These are phyloP conservation scores for Cherax destructor DNA, from an alignment of 1,140 invertebrate genomes.

Conservation along the genomic window DNA sequence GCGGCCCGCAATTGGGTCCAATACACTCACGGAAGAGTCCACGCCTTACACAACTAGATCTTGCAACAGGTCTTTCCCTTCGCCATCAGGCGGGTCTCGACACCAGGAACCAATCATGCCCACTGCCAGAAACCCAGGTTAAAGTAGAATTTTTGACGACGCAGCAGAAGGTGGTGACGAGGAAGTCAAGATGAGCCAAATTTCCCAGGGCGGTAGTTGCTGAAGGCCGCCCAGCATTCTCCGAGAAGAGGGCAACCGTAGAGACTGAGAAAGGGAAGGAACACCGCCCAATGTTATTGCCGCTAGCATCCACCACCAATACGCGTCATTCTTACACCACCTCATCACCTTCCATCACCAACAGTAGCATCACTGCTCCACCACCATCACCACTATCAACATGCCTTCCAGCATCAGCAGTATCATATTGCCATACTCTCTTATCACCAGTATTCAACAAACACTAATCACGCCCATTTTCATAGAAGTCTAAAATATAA, in stretches of 20 bases:
- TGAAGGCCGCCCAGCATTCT: conserved; percentile 88
- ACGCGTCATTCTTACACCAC: too few relatives aligned
- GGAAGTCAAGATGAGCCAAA: conserved; percentile 93
- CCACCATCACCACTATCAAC: too few relatives aligned
- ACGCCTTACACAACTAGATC: background rate
- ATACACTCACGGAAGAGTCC: background rate
- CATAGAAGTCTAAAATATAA: too few relatives aligned
- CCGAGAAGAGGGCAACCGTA: conserved; percentile 54
- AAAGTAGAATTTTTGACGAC: conserved; percentile 73
- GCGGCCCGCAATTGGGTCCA: too few relatives aligned
- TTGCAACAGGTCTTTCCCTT: background rate
- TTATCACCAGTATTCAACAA: too few relatives aligned
- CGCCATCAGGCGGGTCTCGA: conserved; percentile 67
- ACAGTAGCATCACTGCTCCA: background rate
- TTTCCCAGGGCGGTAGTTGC: conserved; percentile 97
- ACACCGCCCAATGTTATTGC: too few relatives aligned
- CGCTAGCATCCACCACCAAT: too few relatives aligned
- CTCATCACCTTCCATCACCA: too few relatives aligned
- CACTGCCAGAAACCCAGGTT: conserved; percentile 67
- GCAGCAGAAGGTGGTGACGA: conserved; percentile 79
- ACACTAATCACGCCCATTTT: too few relatives aligned
- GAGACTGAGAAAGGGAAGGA: conserved; percentile 73
- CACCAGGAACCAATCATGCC: conserved; percentile 72
- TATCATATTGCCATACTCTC: too few relatives aligned
- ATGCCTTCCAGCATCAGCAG: too few relatives aligned